Evolutionary conservation across 2,888 invertebrate genomes (phyloP).

Genomic region (Oegoconia quadripuncta): DNA sequence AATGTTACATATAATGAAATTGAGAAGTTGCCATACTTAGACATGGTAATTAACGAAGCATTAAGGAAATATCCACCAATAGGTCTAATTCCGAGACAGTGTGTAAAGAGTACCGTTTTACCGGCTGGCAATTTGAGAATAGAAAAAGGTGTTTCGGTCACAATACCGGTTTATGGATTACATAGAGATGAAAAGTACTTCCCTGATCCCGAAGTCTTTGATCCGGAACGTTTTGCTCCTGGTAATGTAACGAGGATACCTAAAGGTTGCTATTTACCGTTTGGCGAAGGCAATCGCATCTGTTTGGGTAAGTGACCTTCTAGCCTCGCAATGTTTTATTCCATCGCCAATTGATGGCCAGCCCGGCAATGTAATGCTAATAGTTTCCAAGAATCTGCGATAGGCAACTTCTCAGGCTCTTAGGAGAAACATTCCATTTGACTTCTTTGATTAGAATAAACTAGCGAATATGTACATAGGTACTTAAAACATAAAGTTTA

Average conservation of each 20-base stretch:
- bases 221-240: conserved; percentile 64
- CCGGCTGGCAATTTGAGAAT: conserved; percentile 40
- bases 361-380: too few relatives aligned
- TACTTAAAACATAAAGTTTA: too few relatives aligned
- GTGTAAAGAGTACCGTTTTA: conserved; percentile 39
- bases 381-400: too few relatives aligned
- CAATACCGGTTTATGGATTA: conserved; percentile 43
- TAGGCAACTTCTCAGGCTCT: too few relatives aligned
- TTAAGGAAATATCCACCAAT: conserved; percentile 53
- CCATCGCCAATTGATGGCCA: too few relatives aligned
- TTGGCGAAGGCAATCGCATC: conserved; percentile 71
- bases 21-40: conserved; percentile 52
- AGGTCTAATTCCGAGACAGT: conserved; percentile 42
- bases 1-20: conserved; percentile 45
- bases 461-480: too few relatives aligned
- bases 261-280: conserved; percentile 62
- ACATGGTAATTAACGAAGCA: conserved; percentile 53
- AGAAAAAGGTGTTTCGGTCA: conserved; percentile 31
- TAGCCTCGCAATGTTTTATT: too few relatives aligned
- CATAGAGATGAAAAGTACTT: conserved; percentile 54
- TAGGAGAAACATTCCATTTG: too few relatives aligned
- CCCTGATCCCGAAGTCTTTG: conserved; percentile 55
- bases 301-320: conserved; percentile 75
- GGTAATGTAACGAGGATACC: conserved; percentile 26
- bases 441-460: too few relatives aligned